These are phyloP conservation scores for Botia kubotai DNA, from an alignment of 2,797 vertebrate species.

Conservation along the genomic window DNA sequence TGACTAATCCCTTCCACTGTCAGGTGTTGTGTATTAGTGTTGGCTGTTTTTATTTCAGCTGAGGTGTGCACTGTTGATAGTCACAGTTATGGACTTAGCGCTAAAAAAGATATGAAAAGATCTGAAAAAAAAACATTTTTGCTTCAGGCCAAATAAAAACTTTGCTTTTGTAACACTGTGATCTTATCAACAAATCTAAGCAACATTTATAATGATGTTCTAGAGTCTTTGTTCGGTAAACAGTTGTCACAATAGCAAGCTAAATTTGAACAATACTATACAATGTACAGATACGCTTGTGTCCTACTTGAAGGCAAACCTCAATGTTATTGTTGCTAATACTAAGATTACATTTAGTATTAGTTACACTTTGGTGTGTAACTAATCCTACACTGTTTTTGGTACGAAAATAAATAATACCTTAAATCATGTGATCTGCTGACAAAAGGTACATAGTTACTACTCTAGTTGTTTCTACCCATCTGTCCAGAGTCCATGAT, in stretches of 20 bases:
- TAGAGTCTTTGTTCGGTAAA: not conserved
- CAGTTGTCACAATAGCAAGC: not conserved
- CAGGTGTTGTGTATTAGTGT: conserved; percentile 9
- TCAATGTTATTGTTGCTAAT: too few relatives aligned
- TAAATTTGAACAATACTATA: not conserved
- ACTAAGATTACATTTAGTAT: too few relatives aligned
- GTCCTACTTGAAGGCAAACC: too few relatives aligned
- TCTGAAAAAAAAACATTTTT: not conserved
- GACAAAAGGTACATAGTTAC: not conserved
- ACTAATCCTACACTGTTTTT: not conserved
- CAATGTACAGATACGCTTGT: too few relatives aligned
- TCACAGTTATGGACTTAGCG: not conserved
- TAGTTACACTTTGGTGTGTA: not conserved
- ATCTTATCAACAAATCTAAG: not conserved
- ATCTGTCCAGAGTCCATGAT: too few relatives aligned
- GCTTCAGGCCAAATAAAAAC: not conserved
- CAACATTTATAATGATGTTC: not conserved
- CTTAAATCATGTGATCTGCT: not conserved
- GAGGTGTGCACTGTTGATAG: not conserved
- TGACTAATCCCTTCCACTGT: not conserved
- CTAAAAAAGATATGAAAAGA: not conserved
- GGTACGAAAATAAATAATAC: not conserved
- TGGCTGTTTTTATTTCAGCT: not conserved
- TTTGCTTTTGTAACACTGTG: not conserved
- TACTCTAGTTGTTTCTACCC: too few relatives aligned